Evolutionary conservation across 2,888 invertebrate species (phyloP), one percentile per base, ranked within the genome.

Genomic region (Dione vanillae): DNA sequence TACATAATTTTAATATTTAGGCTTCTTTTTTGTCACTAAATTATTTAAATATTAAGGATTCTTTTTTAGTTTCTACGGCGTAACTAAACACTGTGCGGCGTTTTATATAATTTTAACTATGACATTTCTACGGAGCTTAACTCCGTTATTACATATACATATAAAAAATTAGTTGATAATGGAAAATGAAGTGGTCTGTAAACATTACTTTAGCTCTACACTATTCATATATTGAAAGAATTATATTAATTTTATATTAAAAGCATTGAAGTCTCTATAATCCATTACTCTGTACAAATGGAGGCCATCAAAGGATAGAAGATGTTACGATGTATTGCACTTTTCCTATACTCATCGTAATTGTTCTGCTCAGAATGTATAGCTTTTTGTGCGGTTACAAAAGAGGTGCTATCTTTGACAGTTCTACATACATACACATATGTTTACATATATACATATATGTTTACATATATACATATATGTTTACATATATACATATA

Each of bases 231-330:
- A 2, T 56, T 37, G 0, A n/a, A 12, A 43, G 16, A 11, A 40
- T 11, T 49, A 49, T 41, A 11, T 19, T 66, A 49, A 16, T 12
- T 41, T 16, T 8, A 5, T 14, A n/a, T n/a, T n/a, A n/a, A n/a
- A n/a, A n/a, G n/a, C n/a, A n/a, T n/a, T n/a, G n/a, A 47, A 47
- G 0, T n/a, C 75, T 78, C 80, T 81, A 74, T 70, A 6, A n/a
- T 7, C 9, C n/a, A 67, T 0, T 87, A 76, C 82, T 82, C 89
- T 89, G 74, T 75, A 71, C 77, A 64, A 74, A 85, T 85, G 81
- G 83, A 81, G 75, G 78, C 77, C 81, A 87, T 88, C 83, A 89
- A 88, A 86, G 83, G 70, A 84, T 85, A 85, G 84, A 85, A 83
- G 85, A 84, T 78, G 82, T 76, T 78, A 74, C 79, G 71, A 77